Evolutionary conservation across 2,113 vertebrate species (phyloP).

Genomic region (Ptyas mucosa): DNA sequence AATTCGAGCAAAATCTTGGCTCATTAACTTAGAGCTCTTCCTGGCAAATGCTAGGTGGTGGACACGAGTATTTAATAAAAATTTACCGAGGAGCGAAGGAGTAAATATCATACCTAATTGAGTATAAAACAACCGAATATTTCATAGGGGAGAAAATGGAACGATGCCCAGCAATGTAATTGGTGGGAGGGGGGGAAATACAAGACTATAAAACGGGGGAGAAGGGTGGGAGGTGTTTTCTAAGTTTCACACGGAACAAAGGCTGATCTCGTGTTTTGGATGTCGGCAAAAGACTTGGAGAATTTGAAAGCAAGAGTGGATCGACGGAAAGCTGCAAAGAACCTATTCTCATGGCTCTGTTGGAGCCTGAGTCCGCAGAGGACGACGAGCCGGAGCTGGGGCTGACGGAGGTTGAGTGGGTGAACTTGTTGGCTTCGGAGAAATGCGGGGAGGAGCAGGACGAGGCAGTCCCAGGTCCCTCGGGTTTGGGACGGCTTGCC

Average conservation of each 20-base stretch:
- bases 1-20: not conserved
- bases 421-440: too few species aligned
- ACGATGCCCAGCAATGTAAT: not conserved
- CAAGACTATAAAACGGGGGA: not conserved
- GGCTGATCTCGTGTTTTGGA: not conserved
- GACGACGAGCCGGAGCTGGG: too few species aligned
- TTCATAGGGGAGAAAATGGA: not conserved
- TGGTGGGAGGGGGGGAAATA: not conserved
- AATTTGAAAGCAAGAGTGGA: not conserved
- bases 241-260: not conserved
- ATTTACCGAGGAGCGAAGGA: not conserved
- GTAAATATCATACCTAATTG: slow-evolving; percentile 5
- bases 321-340: not conserved
- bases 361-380: too few species aligned
- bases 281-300: not conserved
- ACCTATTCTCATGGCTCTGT: too few species aligned
- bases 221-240: not conserved
- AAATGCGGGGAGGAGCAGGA: too few species aligned
- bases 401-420: too few species aligned
- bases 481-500: too few species aligned
- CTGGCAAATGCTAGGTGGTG: not conserved
- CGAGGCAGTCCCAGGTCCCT: too few species aligned
- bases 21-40: not conserved
- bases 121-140: not conserved
- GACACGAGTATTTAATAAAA: not conserved